Base-by-base conservation (phyloP, 2,888 invertebrate species). In the Cephalotes varians region DNA sequence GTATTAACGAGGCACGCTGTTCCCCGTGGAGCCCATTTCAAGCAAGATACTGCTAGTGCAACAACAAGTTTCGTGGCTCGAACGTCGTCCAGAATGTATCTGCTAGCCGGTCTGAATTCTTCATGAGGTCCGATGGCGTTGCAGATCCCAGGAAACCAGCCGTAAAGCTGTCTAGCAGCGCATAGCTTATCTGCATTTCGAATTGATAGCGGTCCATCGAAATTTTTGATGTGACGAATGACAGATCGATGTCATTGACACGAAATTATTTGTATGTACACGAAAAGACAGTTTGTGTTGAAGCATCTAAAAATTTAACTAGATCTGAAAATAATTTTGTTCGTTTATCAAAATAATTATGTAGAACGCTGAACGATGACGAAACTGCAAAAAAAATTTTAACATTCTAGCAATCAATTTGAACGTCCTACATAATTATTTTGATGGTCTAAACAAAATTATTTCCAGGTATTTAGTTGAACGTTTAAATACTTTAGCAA, bases 161-260 rank as follows among this genome's bases (percentile, higher is more conserved):
- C 69, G 84, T 81, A 81, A 84, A 81, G 69, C 81, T 81, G 77
- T 71, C 77, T 71, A 58, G 74, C 44, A 62, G 54, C 64, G 86
- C 79, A 77, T 74, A 86, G 91, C 90, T 91, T 92, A 93, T 93
- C 92, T 91, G 89, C 92, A 91, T 92, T 87, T 89, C 81, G 88
- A 90, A 92, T 92, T 91, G 91, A 89, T 93, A 91, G 91, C 88
- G 87, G 87, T 85, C 88, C 85, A 92, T 93, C 92, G 91, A 92
- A 93, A 88, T 81, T 85, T 85, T 81, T 88, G 85, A 90, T 86
- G 85, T 87, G 47, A 9, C n/a, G 58, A 60, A 54, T 12, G 28
- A 15, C 21, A 31, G 10, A 54, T 21, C 15, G 65, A 10, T 31
- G 47, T 47, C 18, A 21, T 34, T 15, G 54, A 76, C 10, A n/a